Percentiles rank a stretch among this genome's conserved stretches.
Conservation (phyloP, 1,140 invertebrate genomes). For the Cheumatopsyche charites region DNA sequence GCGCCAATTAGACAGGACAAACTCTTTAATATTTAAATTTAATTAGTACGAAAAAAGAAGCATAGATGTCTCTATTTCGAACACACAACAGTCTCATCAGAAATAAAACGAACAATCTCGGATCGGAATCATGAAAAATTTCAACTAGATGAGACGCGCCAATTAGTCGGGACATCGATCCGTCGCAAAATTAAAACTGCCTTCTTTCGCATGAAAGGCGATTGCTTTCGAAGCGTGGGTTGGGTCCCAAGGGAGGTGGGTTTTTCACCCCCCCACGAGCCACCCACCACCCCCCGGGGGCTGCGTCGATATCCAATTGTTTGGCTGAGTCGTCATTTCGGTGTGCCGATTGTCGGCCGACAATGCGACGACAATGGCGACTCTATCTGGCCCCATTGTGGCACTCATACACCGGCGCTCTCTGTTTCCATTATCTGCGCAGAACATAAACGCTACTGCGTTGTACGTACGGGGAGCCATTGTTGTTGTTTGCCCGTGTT, state of each 20-base stretch:
- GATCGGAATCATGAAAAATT: too few relatives aligned
- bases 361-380: slow-evolving; percentile 47
- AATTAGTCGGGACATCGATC: slow-evolving; percentile 39
- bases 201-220: slow-evolving; percentile 43
- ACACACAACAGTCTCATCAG: not conserved
- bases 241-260: not conserved
- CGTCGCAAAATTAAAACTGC: slow-evolving; percentile 42
- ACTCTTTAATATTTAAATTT: slow-evolving; percentile 16
- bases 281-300: slow-evolving; percentile 1
- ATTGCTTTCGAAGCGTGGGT: slow-evolving; percentile 37
- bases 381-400: slow-evolving; percentile 47
- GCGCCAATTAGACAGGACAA: slow-evolving; percentile 40
- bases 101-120: not conserved
- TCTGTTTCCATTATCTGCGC: slow-evolving; percentile 46
- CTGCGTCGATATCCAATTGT: slow-evolving; percentile 48
- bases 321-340: slow-evolving; percentile 48
- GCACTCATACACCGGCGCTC: slow-evolving; percentile 46
- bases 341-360: slow-evolving; percentile 46
- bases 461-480: slow-evolving; percentile 32
- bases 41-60: too few relatives aligned
- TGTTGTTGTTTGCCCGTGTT: slow-evolving; percentile 32
- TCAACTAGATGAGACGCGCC: slow-evolving; percentile 16
- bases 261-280: not conserved
- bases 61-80: too few relatives aligned
- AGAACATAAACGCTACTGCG: slow-evolving; percentile 46